Base-by-base conservation (phyloP, 1,140 invertebrate genomes). In the Drosophila baimaii region DNA sequence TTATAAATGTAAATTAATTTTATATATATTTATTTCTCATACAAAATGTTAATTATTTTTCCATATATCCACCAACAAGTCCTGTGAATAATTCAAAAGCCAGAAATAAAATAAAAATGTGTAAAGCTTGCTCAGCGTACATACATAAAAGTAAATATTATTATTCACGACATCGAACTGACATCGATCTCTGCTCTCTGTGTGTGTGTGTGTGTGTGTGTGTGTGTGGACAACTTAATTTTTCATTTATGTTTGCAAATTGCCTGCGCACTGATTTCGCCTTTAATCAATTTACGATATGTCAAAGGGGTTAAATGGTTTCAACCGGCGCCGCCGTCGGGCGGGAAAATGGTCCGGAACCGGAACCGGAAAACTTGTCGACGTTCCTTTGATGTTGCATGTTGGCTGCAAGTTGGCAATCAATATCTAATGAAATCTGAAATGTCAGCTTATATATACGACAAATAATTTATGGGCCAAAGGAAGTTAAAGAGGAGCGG, bases 361-460 rank as follows among this genome's bases (percentile, higher is more conserved):
- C 25, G 3, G 12, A 33, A 23, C 29, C 33, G 59, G 59, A 41
- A 63, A 43, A 43, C 61, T 57, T 29, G 29, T 33, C 43, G 43
- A 12, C 44, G 37, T 21, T 41, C 61, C 61, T 64, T 64, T 69
- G 66, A 65, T 65, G 39, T 35, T 41, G 19, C 19, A 21, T 10
- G 43, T 35, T 21, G 49, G 54, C 51, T 71, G 59, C 66, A 65
- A 73, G 61, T 56, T 46, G 59, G 4, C 58, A 79, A 70, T 79
- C 54, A 79, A 80, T 79, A 79, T 75, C 62, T 80, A 75, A 79
- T 75, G 77, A 56, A 79, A 69, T 75, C 55, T 69, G 10, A 49
- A 63, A 21, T 39, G 10, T 3, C 63, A 33, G 12, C 21, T 12
- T 3, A 13, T 13, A 46, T 27, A 46, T 13, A 35, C 13, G n/a